phyloP scores from a whole-genome alignment of 2,888 invertebrate genomes.

The Ectropis crepuscularia region DNA sequence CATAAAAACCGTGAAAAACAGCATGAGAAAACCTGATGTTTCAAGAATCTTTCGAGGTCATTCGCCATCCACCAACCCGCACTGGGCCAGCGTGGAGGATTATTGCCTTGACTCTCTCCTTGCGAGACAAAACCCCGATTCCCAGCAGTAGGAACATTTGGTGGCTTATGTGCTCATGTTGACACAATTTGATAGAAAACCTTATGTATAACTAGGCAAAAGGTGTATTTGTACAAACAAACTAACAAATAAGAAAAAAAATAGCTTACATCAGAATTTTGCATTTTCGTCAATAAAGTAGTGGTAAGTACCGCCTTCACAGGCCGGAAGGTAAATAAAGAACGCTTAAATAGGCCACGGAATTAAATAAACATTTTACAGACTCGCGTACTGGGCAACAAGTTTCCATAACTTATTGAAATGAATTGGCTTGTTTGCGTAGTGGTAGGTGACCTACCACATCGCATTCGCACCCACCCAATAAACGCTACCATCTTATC shows the following conservation, averaged over 20 bases:
- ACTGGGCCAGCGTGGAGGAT: too few relatives aligned
- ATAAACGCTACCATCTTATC: too few relatives aligned
- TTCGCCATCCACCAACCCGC: too few relatives aligned
- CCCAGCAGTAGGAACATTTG: too few relatives aligned
- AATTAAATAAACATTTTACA: slow-evolving; percentile 41
- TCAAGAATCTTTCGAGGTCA: too few relatives aligned
- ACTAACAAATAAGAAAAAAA: not conserved
- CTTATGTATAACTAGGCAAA: not conserved
- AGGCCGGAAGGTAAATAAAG: slow-evolving; percentile 15
- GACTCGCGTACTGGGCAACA: not conserved
- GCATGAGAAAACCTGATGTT: too few relatives aligned
- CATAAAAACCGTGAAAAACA: too few relatives aligned
- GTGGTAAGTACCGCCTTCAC: not conserved
- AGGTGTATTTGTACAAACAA: not conserved
- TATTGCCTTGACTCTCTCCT: too few relatives aligned
- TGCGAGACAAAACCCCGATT: too few relatives aligned
- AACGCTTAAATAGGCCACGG: slow-evolving; percentile 55
- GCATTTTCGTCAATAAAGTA: not conserved
- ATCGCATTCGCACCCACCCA: slow-evolving; percentile 6
- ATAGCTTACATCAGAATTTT: not conserved
- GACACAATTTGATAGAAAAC: not conserved
- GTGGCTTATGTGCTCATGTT: too few relatives aligned
- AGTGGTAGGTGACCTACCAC: slow-evolving; percentile 10
- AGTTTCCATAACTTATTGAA: slow-evolving; percentile 2
- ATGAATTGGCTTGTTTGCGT: not conserved